These are phyloP conservation scores for Lordiphosa andalusiaca DNA, from an alignment of 2,888 invertebrate species.

Conservation along the genomic window DNA sequence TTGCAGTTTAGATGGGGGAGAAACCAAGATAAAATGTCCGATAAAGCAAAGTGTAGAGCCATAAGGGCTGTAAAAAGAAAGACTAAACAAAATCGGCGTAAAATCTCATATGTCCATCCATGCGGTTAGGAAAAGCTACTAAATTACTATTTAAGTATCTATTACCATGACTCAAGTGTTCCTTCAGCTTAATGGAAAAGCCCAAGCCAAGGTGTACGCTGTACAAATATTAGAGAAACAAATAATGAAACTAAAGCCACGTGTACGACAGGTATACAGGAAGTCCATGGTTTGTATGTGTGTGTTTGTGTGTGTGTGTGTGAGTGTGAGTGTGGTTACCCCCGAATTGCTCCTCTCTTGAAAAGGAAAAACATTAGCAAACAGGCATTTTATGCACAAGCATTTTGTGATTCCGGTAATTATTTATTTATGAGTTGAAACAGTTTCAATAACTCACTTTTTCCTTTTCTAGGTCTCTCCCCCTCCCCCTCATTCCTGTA, in stretches of 20 bases:
- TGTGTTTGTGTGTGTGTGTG: no score
- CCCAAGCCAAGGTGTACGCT: slow-evolving; percentile 28
- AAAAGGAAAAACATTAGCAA: slow-evolving; percentile 51
- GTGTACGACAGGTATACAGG: slow-evolving; percentile 6
- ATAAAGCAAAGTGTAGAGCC: slow-evolving; percentile 61
- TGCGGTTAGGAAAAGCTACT: slow-evolving; percentile 65
- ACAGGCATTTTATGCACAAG: slow-evolving; percentile 56
- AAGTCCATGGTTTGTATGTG: slow-evolving; percentile 15
- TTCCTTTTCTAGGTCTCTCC: slow-evolving; percentile 25
- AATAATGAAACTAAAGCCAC: slow-evolving; percentile 40
- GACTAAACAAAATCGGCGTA: slow-evolving; percentile 56
- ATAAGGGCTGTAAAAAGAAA: slow-evolving; percentile 49
- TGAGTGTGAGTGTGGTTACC: slow-evolving; percentile 11
- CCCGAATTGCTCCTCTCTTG: slow-evolving; percentile 3
- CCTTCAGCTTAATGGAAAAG: slow-evolving; percentile 52
- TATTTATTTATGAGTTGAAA: slow-evolving; percentile 80
- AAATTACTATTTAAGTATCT: slow-evolving; percentile 74
- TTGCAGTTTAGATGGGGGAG: slow-evolving; percentile 56
- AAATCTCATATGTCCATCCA: slow-evolving; percentile 71
- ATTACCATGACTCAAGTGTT: slow-evolving; percentile 68
- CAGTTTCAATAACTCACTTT: slow-evolving; percentile 78
- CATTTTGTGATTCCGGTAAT: slow-evolving; percentile 72
- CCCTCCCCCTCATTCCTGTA: not conserved
- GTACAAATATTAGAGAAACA: slow-evolving; percentile 55
- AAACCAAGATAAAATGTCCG: slow-evolving; percentile 62